Evolutionary conservation across 1,140 invertebrate species (phyloP).

Genomic region (Drosophila hydei): DNA sequence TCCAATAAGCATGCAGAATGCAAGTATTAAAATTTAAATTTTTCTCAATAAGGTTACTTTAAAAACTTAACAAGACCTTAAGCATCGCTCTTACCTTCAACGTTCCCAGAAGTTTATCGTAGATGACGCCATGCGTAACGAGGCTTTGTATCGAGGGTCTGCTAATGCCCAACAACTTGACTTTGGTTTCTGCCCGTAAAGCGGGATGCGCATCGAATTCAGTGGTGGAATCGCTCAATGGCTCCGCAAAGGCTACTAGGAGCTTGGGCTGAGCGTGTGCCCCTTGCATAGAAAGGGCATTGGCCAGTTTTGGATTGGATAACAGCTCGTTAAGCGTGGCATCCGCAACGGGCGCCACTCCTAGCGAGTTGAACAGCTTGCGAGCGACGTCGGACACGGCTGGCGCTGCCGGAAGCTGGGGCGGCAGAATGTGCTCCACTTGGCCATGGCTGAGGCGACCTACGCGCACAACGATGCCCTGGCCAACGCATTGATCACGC

Average conservation of each 20-base stretch:
- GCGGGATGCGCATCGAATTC: conserved; percentile 46
- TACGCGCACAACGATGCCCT: conserved; percentile 86
- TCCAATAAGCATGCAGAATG: no score
- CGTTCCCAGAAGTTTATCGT: conserved; percentile 85
- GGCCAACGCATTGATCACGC: conserved; percentile 87
- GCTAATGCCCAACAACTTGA: conserved; percentile 70
- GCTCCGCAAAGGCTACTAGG: conserved; percentile 68
- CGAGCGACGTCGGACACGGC: conserved; percentile 9
- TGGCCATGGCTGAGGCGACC: conserved; percentile 52
- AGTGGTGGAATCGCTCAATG: conserved; percentile 53
- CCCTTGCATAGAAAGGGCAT: conserved; percentile 41
- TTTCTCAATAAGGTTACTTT: no score
- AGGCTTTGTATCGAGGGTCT: conserved; percentile 83
- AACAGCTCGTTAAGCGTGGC: conserved; percentile 60
- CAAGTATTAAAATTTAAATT: no score
- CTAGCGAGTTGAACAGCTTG: conserved; percentile 41
- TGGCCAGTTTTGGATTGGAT: conserved; percentile 52
- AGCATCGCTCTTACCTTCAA: conserved; percentile 82
- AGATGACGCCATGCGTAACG: conserved; percentile 86
- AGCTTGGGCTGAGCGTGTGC: conserved; percentile 53
- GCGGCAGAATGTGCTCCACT: conserved; percentile 50
- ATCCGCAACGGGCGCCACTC: conserved; percentile 53
- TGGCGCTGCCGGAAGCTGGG: not conserved
- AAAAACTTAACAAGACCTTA: no score
- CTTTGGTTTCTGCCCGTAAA: conserved; percentile 49